A percentile compares a stretch with the other conserved stretches of the same genome.
phyloP scores from a whole-genome alignment of 2,888 invertebrate species.

The Mactromeris polynyma region DNA sequence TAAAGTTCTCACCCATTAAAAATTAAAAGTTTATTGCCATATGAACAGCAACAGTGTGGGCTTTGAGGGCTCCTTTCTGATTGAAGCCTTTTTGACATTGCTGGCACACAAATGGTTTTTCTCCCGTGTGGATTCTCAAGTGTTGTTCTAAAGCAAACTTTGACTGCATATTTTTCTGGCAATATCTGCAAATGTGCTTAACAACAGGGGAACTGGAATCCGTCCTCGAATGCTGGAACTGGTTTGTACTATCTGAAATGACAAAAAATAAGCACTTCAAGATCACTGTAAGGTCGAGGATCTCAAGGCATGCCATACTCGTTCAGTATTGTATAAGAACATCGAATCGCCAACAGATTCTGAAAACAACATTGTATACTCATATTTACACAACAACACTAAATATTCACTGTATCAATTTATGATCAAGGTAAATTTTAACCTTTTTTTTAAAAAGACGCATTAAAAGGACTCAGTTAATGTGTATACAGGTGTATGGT shows the following conservation, averaged over 20 bases:
- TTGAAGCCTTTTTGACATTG: slow-evolving; percentile 21
- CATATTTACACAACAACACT: no score
- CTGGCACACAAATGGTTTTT: slow-evolving; percentile 17
- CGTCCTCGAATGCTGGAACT: not conserved
- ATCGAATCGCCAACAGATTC: no score
- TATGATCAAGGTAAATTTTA: no score
- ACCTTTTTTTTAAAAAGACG: no score
- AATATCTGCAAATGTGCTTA: not conserved
- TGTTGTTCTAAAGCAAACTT: slow-evolving; percentile 10
- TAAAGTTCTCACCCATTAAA: not conserved
- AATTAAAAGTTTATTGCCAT: not conserved
- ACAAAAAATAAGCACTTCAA: not conserved
- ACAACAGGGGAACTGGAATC: not conserved
- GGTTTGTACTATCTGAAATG: not conserved
- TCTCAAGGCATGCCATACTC: no score
- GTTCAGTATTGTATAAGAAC: no score
- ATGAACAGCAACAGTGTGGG: slow-evolving; percentile 13
- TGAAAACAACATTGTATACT: no score
- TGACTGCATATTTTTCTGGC: slow-evolving; percentile 16
- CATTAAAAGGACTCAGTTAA: no score
- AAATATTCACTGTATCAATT: no score
- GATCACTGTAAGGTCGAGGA: not conserved
- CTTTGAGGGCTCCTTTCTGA: slow-evolving; percentile 25
- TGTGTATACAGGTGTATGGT: no score
- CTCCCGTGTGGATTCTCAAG: slow-evolving; percentile 41